A percentile compares a stretch with the other conserved stretches of the same genome.
These are phyloP conservation scores for Drosophila nebulosa DNA, from an alignment of 1,140 invertebrate species.

Conservation along the genomic window DNA sequence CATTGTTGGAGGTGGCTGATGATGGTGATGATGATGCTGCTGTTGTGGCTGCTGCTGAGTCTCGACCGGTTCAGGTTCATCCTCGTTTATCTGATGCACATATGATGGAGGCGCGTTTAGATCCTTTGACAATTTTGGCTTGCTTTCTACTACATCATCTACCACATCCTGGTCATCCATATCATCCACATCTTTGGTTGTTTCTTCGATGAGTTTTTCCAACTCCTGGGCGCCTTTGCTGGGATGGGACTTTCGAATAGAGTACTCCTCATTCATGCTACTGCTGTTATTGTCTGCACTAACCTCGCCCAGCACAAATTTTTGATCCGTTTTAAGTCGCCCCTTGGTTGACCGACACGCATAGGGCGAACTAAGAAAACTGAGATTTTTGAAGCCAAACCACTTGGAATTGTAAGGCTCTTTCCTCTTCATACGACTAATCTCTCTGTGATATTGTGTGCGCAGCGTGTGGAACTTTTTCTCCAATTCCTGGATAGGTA, in stretches of 20 bases:
- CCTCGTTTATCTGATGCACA: conserved; percentile 43
- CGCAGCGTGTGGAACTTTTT: conserved; percentile 79
- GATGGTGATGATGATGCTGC: conserved; percentile 26
- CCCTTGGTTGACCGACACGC: conserved; percentile 71
- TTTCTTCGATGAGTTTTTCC: conserved; percentile 78
- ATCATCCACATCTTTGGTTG: conserved; percentile 79
- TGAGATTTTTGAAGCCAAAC: conserved; percentile 78
- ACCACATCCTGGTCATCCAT: conserved; percentile 62
- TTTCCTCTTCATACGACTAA: conserved; percentile 79
- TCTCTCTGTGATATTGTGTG: conserved; percentile 77
- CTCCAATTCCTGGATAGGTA: conserved; percentile 70
- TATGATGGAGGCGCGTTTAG: conserved; percentile 28
- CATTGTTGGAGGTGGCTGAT: conserved; percentile 39
- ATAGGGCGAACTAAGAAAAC: conserved; percentile 72
- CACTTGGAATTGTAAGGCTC: conserved; percentile 80
- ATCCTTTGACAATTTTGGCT: conserved; percentile 61
- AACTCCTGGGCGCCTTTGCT: conserved; percentile 64
- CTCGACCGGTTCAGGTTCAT: conserved; percentile 47
- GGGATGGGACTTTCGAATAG: conserved; percentile 47
- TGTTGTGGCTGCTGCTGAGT: conserved; percentile 42
- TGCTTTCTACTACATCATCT: conserved; percentile 42
- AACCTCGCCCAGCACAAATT: conserved; percentile 64
- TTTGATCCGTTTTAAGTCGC: conserved; percentile 61
- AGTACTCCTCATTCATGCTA: conserved; percentile 69
- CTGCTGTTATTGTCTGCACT: conserved; percentile 26